These are phyloP conservation scores for Taphrorychus bicolor DNA, from an alignment of 2,888 invertebrate species.

Conservation along the genomic window DNA sequence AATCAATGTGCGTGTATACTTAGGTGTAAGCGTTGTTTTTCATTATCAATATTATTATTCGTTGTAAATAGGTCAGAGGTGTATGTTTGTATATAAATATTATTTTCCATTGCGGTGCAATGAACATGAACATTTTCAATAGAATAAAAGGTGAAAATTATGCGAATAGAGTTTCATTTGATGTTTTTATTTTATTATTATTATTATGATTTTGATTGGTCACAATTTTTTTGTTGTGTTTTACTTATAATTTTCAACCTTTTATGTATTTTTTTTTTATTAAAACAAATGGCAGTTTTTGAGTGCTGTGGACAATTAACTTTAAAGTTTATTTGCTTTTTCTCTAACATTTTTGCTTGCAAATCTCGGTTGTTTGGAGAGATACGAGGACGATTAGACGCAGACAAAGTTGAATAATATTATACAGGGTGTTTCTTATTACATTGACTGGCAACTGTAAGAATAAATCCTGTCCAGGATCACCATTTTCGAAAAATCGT, in stretches of 20 bases:
- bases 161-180: constrained; percentile 31
- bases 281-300: no score
- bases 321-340: no score
- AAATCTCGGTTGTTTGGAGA: no score
- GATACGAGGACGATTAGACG: no score
- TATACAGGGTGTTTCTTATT: no score
- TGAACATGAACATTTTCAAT: constrained; percentile 60
- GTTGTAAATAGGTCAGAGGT: constrained; percentile 43
- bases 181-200: constrained; percentile 31
- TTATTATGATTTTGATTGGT: background rate
- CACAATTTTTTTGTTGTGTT: background rate
- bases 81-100: constrained; percentile 64
- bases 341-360: no score
- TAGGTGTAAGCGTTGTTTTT: constrained; percentile 32
- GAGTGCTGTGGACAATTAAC: background rate
- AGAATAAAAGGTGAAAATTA: constrained; percentile 57
- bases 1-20: constrained; percentile 38
- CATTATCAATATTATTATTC: constrained; percentile 12
- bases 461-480: no score
- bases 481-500: no score
- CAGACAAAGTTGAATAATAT: no score
- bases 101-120: constrained; percentile 58
- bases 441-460: no score
- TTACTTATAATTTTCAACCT: constrained; percentile 5
- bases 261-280: background rate